phyloP scores from a whole-genome alignment of 23 tunicate genomes.

The Diplosoma virens region DNA sequence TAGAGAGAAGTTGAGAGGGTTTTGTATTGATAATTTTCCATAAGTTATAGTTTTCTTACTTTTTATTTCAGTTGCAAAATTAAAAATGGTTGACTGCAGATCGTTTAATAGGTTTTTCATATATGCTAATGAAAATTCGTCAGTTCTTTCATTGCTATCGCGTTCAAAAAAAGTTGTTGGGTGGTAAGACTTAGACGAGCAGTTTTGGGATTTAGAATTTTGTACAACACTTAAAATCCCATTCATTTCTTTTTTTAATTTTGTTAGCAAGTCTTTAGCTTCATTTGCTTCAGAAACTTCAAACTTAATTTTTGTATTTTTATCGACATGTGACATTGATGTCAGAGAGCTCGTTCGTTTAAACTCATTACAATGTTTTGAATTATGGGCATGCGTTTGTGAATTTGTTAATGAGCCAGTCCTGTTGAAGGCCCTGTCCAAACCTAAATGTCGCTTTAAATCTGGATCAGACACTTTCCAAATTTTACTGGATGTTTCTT shows the following conservation, averaged over 20 bases:
- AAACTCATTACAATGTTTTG: no score
- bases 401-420: no score
- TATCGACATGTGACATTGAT: no score
- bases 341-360: no score
- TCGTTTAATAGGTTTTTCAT: background rate
- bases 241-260: constrained; percentile 25
- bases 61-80: background rate
- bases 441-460: no score
- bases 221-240: background rate
- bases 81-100: background rate
- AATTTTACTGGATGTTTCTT: no score
- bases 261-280: background rate
- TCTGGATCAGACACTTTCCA: no score
- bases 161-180: background rate
- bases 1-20: background rate
- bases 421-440: no score
- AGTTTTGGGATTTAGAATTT: background rate
- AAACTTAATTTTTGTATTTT: no score
- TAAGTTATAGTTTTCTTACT: background rate
- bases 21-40: background rate
- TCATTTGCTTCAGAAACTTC: no score
- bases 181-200: background rate
- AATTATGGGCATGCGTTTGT: no score
- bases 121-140: background rate
- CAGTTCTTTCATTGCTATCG: background rate